A percentile compares a stretch with the other conserved stretches of the same genome.
These are phyloP conservation scores for Emydocephalus ijimae DNA, from an alignment of 2,113 vertebrate genomes.

Conservation along the genomic window DNA sequence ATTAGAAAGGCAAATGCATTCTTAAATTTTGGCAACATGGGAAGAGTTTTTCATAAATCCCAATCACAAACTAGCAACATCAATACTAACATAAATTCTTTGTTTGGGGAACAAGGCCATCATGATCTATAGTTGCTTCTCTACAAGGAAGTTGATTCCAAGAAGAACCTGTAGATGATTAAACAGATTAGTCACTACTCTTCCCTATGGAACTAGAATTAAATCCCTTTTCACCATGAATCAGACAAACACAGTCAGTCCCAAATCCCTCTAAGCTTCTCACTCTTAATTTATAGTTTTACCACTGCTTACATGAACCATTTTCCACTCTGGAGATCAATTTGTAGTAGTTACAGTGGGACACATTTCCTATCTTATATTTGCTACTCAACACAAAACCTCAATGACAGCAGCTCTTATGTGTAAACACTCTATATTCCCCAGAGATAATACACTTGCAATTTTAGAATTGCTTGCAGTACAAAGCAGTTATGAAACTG, in stretches of 20 bases:
- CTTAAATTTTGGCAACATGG: background rate
- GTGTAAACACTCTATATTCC: background rate
- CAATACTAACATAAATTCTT: background rate
- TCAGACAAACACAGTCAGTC: slow-evolving; percentile 15
- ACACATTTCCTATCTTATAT: background rate
- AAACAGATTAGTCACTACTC: slow-evolving; percentile 46
- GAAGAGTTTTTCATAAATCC: background rate
- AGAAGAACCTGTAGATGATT: slow-evolving; percentile 44
- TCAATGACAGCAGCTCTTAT: background rate
- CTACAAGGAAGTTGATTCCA: slow-evolving; percentile 34
- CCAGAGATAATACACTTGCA: background rate
- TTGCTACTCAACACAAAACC: background rate
- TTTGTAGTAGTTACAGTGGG: background rate
- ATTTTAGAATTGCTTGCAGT: background rate
- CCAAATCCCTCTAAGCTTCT: slow-evolving; percentile 13
- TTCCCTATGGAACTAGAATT: slow-evolving; percentile 17
- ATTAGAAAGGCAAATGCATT: background rate
- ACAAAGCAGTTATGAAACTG: background rate
- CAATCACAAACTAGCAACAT: background rate
- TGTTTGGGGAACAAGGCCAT: background rate
- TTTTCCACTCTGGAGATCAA: background rate
- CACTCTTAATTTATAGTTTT: background rate
- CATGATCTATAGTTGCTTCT: slow-evolving; percentile 15
- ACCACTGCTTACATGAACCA: background rate
- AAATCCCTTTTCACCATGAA: slow-evolving; percentile 16